Evolutionary conservation across 2,797 vertebrate species (phyloP), one percentile per base, ranked within the genome.

Genomic region (Knipowitschia caucasica): DNA sequence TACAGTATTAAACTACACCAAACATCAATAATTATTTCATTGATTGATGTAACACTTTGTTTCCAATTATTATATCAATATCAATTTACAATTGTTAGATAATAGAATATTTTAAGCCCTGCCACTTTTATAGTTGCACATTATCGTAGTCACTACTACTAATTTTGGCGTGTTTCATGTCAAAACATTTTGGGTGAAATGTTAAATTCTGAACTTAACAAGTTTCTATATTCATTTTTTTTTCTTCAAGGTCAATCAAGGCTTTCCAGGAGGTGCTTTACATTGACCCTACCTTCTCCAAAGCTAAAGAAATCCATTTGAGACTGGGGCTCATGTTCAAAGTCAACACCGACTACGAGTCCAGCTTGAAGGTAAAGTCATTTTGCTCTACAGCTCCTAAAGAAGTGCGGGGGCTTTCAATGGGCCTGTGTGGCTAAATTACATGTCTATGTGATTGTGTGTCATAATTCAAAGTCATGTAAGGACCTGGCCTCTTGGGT

Each of bases 181-280:
- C n/a, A n/a, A n/a, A n/a, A n/a, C n/a, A n/a, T n/a, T n/a, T n/a
- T n/a, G n/a, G n/a, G n/a, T n/a, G n/a, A n/a, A n/a, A n/a, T n/a
- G n/a, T n/a, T n/a, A n/a, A n/a, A n/a, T n/a, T n/a, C n/a, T n/a
- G n/a, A n/a, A n/a, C n/a, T n/a, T n/a, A n/a, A n/a, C n/a, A n/a
- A n/a, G n/a, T n/a, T n/a, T n/a, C n/a, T n/a, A 11, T 64, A 49
- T 77, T 3, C 25, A 47, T 44, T 5, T 29, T 6, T 24, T 81
- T 71, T 26, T 29, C 33, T 56, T 24, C 15, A 86, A 99, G 96
- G 94, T 94, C 96, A 85, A 98, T 98, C 90, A 98, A 98, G 89
- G 94, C 94, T 65, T 98, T 98, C 92, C 94, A 96, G 85, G 96
- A 98, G 88, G 95, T 98, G 90, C 95, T 98, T 86, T 98, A 98